These are phyloP conservation scores for Saccopteryx bilineata DNA, from an alignment of 2,113 vertebrate species.

Conservation along the genomic window DNA sequence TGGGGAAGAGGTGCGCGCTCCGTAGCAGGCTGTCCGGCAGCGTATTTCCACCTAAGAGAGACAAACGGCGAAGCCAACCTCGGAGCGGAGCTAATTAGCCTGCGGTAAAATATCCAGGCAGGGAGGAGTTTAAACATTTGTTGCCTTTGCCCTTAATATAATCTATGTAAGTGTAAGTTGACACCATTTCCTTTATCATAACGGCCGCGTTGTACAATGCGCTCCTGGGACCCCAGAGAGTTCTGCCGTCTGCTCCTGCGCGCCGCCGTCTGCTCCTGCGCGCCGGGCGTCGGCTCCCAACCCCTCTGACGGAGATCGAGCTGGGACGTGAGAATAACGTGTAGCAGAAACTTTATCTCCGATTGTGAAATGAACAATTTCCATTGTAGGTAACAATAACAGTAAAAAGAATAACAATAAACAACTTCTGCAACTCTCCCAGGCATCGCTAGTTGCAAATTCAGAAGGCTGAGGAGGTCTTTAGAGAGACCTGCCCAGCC, in stretches of 20 bases:
- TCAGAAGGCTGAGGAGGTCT: neutral
- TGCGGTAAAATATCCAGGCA: neutral
- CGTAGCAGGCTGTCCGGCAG: accelerated
- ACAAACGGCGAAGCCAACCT: neutral
- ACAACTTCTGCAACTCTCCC: neutral
- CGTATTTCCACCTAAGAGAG: neutral
- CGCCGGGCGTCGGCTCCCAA: accelerated
- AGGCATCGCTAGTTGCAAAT: neutral
- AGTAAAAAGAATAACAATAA: neutral
- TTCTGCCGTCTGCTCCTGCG: neutral
- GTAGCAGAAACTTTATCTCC: neutral
- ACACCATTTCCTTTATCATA: neutral
- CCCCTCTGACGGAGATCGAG: neutral
- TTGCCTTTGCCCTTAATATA: neutral
- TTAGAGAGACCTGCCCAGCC: neutral
- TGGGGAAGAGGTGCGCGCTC: accelerated
- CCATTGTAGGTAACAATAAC: neutral
- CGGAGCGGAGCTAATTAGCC: neutral
- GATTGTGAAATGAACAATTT: neutral
- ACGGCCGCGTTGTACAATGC: neutral
- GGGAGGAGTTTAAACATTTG: neutral
- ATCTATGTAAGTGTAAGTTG: neutral
- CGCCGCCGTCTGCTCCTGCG: no score
- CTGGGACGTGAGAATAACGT: neutral
- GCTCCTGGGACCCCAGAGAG: neutral